Evolutionary conservation across 1,140 invertebrate species (phyloP).

Genomic region (Neuroterus valhalla): DNA sequence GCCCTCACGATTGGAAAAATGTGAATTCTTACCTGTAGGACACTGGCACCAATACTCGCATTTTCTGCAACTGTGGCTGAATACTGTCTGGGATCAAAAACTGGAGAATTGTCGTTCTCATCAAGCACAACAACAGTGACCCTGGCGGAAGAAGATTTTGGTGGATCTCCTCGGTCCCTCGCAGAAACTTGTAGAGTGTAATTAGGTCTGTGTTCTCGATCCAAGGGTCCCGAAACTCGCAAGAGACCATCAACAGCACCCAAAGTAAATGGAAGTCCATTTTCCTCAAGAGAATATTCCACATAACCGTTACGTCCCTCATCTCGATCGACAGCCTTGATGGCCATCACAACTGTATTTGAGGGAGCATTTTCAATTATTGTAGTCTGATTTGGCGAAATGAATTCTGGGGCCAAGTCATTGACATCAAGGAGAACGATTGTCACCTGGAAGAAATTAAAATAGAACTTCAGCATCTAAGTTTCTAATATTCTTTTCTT

Average conservation of each 20-base stretch:
- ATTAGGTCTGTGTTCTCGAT: constrained; percentile 88
- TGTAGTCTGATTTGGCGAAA: constrained; percentile 85
- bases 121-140: constrained; percentile 88
- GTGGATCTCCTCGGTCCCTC: constrained; percentile 90
- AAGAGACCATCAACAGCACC: constrained; percentile 91
- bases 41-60: constrained; percentile 92
- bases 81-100: constrained; percentile 92
- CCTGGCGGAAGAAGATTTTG: constrained; percentile 81
- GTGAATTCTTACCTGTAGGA: constrained; percentile 85
- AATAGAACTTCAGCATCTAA: too few relatives aligned
- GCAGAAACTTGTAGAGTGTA: constrained; percentile 89
- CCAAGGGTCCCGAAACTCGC: constrained; percentile 86
- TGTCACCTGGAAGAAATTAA: constrained; percentile 80
- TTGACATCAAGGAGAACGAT: constrained; percentile 94
- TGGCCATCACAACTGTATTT: constrained; percentile 92
- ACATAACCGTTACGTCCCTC: constrained; percentile 95
- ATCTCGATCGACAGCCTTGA: constrained; percentile 94
- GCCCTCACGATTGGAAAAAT: too few relatives aligned
- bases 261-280: constrained; percentile 84
- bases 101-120: constrained; percentile 95
- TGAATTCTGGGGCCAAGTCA: constrained; percentile 94
- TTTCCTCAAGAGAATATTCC: constrained; percentile 85
- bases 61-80: constrained; percentile 92
- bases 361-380: constrained; percentile 91
- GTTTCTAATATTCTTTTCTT: too few relatives aligned